Conservation (phyloP, 1,140 invertebrate genomes). For the Eumaeus atala region DNA sequence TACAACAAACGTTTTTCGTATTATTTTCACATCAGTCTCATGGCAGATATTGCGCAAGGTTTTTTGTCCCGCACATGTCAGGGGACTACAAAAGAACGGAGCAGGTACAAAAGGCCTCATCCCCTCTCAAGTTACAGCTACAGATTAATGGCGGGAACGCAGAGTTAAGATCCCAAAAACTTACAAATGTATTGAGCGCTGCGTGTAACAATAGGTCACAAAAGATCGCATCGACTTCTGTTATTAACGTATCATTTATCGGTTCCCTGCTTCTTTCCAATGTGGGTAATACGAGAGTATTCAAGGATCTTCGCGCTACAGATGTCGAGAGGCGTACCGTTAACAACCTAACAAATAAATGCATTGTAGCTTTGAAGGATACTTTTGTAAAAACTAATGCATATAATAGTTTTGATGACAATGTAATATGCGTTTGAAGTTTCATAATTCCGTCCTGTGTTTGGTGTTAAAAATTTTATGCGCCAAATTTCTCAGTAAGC, state of each 20-base stretch:
- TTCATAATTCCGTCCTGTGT: too few relatives aligned
- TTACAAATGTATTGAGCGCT: conserved; percentile 66
- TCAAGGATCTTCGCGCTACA: conserved; percentile 43
- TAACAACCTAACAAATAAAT: conserved; percentile 51
- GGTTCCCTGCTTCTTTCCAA: conserved; percentile 55
- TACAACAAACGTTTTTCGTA: conserved; percentile 48
- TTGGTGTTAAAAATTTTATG: too few relatives aligned
- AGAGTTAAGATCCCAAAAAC: conserved; percentile 71
- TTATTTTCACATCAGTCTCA: conserved; percentile 62
- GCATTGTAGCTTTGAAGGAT: conserved; percentile 38
- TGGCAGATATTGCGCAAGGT: conserved; percentile 65
- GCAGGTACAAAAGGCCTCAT: conserved; percentile 66
- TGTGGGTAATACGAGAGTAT: conserved; percentile 53
- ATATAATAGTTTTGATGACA: conserved; percentile 2
- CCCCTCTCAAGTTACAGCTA: conserved; percentile 62
- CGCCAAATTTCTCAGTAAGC: too few relatives aligned
- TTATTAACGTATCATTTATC: conserved; percentile 68
- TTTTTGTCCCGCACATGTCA: conserved; percentile 66
- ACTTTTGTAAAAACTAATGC: conserved; percentile 21
- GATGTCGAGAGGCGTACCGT: conserved; percentile 60
- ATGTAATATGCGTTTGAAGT: neutral
- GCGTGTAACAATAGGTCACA: conserved; percentile 54
- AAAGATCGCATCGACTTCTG: conserved; percentile 65
- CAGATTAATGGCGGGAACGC: conserved; percentile 67
- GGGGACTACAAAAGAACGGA: conserved; percentile 54